These are phyloP conservation scores for Gymnopithys bicolor DNA, from an alignment of 2,797 vertebrate species.

Conservation along the genomic window DNA sequence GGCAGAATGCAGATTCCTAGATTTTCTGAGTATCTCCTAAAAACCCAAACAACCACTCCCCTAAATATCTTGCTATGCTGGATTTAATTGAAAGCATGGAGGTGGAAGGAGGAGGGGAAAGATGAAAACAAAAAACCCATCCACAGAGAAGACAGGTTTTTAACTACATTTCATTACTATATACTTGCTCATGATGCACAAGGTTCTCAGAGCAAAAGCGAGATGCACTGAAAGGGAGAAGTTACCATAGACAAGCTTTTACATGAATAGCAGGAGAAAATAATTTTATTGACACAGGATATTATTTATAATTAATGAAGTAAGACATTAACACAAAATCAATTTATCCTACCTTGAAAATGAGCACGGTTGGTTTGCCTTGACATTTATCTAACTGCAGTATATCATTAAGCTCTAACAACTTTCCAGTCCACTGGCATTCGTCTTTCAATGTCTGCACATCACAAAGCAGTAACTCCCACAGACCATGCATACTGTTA, in stretches of 20 bases:
- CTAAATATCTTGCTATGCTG: neutral
- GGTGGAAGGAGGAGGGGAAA: fast-evolving
- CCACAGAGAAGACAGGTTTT: neutral
- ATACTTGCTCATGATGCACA: neutral
- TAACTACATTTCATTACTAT: neutral
- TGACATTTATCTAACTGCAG: constrained; percentile 61
- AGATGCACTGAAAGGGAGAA: neutral
- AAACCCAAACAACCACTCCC: neutral
- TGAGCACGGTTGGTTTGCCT: neutral
- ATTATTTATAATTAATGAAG: constrained; percentile 55
- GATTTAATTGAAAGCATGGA: neutral
- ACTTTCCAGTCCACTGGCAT: constrained; percentile 44
- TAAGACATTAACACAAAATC: constrained; percentile 39
- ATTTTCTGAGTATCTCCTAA: neutral
- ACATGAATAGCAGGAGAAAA: neutral
- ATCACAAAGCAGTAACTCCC: constrained; percentile 38
- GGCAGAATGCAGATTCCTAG: neutral
- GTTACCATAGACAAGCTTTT: neutral
- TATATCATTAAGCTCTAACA: constrained; percentile 59
- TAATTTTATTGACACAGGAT: neutral
- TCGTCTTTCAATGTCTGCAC: constrained; percentile 22
- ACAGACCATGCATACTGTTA: neutral
- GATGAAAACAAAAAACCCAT: neutral
- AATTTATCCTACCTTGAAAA: constrained; percentile 46
- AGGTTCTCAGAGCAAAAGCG: neutral